Evolutionary conservation across 1,140 invertebrate species (phyloP).

Genomic region (Trachymyrmex septentrionalis): DNA sequence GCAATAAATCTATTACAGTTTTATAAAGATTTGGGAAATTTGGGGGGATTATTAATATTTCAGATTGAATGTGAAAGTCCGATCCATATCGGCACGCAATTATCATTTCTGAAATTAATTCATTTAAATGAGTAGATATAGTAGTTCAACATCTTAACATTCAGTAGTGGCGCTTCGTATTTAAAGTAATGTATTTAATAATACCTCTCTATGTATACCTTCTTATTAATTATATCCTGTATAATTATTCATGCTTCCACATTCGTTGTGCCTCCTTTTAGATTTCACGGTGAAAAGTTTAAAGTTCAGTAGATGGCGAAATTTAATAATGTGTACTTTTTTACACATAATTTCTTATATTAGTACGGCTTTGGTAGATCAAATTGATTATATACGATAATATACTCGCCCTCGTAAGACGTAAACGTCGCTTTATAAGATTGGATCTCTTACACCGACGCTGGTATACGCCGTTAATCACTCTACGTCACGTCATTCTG

Average conservation of each 20-base stretch:
- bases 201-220: background rate
- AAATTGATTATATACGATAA: constrained; percentile 18
- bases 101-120: no score
- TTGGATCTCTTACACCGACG: constrained; percentile 22
- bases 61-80: no score
- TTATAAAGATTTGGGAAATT: no score
- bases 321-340: constrained; percentile 39
- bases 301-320: background rate
- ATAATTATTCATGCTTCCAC: background rate
- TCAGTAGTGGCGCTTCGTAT: no score
- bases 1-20: no score
- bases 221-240: constrained; percentile 1
- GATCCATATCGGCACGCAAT: no score
- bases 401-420: constrained; percentile 39
- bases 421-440: constrained; percentile 49
- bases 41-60: no score
- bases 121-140: no score
- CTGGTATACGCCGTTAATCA: constrained; percentile 54
- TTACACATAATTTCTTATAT: background rate
- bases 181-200: no score
- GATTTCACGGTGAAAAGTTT: background rate
- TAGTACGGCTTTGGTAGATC: background rate
- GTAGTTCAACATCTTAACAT: no score
- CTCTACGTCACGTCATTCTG: constrained; percentile 43
- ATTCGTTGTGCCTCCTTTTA: background rate